phyloP scores from a whole-genome alignment of 2,888 invertebrate genomes.

The Creontiades dilutus region DNA sequence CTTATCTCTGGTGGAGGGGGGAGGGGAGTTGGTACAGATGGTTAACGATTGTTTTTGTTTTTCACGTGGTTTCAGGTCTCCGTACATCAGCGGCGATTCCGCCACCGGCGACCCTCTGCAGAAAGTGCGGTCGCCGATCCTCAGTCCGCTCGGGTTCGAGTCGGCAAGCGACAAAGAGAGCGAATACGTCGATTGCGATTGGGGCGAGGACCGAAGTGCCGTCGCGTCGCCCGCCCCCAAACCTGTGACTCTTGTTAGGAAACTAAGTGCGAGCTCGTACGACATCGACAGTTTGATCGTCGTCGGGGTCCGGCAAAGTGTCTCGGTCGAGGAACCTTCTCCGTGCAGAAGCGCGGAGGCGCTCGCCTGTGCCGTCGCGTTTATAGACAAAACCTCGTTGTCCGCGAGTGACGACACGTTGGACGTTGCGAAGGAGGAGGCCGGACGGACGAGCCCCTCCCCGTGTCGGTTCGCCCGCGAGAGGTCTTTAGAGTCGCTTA shows the following conservation, averaged over 20 bases:
- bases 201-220: slow-evolving; percentile 72
- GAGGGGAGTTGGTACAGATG: too few species aligned
- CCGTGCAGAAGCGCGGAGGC: slow-evolving; percentile 65
- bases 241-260: slow-evolving; percentile 62
- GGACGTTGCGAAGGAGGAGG: slow-evolving; percentile 71
- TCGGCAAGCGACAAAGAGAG: slow-evolving; percentile 74
- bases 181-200: slow-evolving; percentile 75
- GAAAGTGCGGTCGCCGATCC: slow-evolving; percentile 64
- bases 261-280: slow-evolving; percentile 70
- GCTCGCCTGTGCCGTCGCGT: slow-evolving; percentile 39
- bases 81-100: slow-evolving; percentile 70
- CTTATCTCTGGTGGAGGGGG: too few species aligned
- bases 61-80: slow-evolving; percentile 72
- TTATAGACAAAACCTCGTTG: slow-evolving; percentile 70
- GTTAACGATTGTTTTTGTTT: not conserved
- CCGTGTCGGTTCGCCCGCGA: slow-evolving; percentile 70
- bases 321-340: slow-evolving; percentile 40
- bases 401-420: slow-evolving; percentile 73
- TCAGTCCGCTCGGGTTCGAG: slow-evolving; percentile 73
- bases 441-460: slow-evolving; percentile 54
- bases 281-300: slow-evolving; percentile 61
- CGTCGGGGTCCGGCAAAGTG: slow-evolving; percentile 49
- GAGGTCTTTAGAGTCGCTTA: slow-evolving; percentile 74
- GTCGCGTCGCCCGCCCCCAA: slow-evolving; percentile 67
- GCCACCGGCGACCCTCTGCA: slow-evolving; percentile 34